Evolutionary conservation across 2,797 vertebrate species (phyloP), one percentile per base, ranked within the genome.

Genomic region (Menidia menidia): DNA sequence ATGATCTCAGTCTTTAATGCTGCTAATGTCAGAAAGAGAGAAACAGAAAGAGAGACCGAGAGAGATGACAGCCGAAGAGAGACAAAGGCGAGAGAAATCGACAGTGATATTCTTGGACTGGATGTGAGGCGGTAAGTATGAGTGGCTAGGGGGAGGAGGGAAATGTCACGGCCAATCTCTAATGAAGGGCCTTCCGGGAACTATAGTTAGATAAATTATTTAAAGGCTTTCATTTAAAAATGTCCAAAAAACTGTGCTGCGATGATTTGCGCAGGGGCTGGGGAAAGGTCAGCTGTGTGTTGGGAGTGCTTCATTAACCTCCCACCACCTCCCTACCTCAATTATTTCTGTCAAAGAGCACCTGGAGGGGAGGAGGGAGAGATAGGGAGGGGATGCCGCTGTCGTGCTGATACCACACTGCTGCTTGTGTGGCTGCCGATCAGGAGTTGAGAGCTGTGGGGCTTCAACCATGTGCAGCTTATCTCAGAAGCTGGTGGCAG

Each of bases 211-310:
- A 94, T 94, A 92, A 93, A 94, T 95, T 95, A 95, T 95, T 95
- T 94, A 94, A 95, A 94, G 91, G 87, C 92, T 93, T 94, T 94
- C 93, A 94, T 95, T 94, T 93, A 93, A 93, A 93, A 92, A 92
- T 90, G 90, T 91, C 91, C 89, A 92, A 93, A 92, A 91, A 92
- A 90, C 75, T 89, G 83, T 84, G 89, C 92, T 80, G 86, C 86
- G 67, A 92, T 92, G 90, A 90, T 94, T 91, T 90, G 90, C 82
- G 65, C 84, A 81, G 82, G 85, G 84, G 87, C 89, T 89, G 86
- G 86, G 84, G 91, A 94, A 94, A 94, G 94, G 94, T 95, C 94
- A 93, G 78, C 71, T 44, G 73, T 86, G 92, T 91, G 89, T 92
- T 86, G 91, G 91, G 89, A 94, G 93, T 91, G 91, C 93, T 94